Evolutionary conservation across 2,888 invertebrate species (phyloP), one percentile per base, ranked within the genome.

Genomic region (Euproctis similis): DNA sequence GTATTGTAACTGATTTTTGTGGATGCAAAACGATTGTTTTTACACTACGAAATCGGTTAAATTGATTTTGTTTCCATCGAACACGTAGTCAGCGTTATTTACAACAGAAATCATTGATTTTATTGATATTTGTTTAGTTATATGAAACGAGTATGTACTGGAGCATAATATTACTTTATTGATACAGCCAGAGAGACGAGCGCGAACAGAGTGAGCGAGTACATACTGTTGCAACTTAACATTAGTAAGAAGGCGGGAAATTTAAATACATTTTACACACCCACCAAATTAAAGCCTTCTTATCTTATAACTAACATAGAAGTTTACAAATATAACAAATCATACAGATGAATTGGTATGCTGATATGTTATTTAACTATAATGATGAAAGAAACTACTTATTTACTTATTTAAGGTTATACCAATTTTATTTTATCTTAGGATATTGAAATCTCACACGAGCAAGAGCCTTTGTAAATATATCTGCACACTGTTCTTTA

Each of bases 401-500:
- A n/a, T n/a, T n/a, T n/a, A n/a, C n/a, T n/a, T n/a, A n/a, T n/a
- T n/a, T n/a, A n/a, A n/a, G 10, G 24, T 30, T 19, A 30, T 13
- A 13, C 31, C 31, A 16, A 26, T 10, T 16, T n/a, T n/a, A n/a
- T n/a, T n/a, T 26, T 23, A 12, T 27, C 10, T 26, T 31, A 11
- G 27, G 17, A 19, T 19, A 27, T 19, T 31, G 23, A 31, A 31
- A 31, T 19, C 17, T 31, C 4, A 24, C 25, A 14, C 13, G 13
- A 28, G 21, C 9, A 10, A 21, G 21, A 21, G 18, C 24, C 26
- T 31, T 32, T 23, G 31, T 31, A 29, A 36, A 29, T 3, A 36
- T 31, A 24, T 31, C 36, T 14, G 36, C 36, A 23, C 26, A 26
- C 26, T 31, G 26, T 12, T 31, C 23, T 7, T 2, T 23, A 23